A percentile compares a stretch with the other conserved stretches of the same genome.
phyloP scores from a whole-genome alignment of 2,113 vertebrate species.

The Xiphophorus maculatus region DNA sequence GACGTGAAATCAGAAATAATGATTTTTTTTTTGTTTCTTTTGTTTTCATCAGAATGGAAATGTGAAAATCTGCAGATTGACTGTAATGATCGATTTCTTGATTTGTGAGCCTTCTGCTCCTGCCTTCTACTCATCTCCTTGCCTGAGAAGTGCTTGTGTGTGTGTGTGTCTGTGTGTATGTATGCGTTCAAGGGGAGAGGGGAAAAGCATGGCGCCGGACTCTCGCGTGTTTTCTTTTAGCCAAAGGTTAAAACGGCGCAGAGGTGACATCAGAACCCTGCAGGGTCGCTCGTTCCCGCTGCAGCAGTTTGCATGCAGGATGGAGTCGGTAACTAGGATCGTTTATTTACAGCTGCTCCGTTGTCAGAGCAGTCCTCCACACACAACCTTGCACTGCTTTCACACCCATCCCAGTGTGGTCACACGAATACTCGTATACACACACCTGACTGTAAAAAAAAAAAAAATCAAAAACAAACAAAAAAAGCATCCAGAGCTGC shows the following conservation, averaged over 20 bases:
- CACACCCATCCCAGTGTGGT: constrained; percentile 40
- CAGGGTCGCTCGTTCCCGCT: constrained; percentile 30
- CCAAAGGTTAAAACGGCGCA: constrained; percentile 73
- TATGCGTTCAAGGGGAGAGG: constrained; percentile 38
- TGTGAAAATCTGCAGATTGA: constrained; percentile 68
- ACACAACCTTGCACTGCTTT: constrained; percentile 53
- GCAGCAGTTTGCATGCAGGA: constrained; percentile 42
- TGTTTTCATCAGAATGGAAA: constrained; percentile 56
- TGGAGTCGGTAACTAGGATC: constrained; percentile 52
- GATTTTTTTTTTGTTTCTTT: neutral
- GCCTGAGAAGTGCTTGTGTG: constrained; percentile 57
- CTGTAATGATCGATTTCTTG: constrained; percentile 57
- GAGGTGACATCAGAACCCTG: constrained; percentile 58
- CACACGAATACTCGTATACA: constrained; percentile 33
- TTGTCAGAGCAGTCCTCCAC: constrained; percentile 31
- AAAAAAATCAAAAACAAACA: too few species aligned
- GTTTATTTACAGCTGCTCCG: constrained; percentile 38
- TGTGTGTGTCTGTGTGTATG: constrained; percentile 20
- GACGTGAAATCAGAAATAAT: constrained; percentile 38
- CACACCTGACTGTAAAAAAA: constrained; percentile 53
- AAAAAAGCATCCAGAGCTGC: constrained; percentile 66
- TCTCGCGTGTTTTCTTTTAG: constrained; percentile 64
- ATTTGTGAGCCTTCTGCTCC: constrained; percentile 71
- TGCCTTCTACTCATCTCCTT: constrained; percentile 72
- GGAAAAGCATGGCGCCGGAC: constrained; percentile 30